Conservation (phyloP, 1,140 invertebrate genomes). For the Drosophila serrata region DNA sequence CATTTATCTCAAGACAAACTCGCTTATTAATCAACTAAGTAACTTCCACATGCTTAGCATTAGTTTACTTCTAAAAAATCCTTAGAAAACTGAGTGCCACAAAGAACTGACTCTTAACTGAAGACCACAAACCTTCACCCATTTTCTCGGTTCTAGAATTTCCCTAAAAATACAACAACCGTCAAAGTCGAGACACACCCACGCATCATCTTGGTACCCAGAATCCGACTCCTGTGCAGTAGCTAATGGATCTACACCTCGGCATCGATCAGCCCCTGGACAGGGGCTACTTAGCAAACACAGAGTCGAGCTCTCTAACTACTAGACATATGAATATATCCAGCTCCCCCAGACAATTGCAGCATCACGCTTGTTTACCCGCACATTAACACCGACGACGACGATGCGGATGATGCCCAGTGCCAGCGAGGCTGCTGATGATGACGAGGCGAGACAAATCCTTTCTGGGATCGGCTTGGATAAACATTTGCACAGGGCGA, state of each 20-base stretch:
- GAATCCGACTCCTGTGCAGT: conserved; percentile 43
- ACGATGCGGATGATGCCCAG: conserved; percentile 34
- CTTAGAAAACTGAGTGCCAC: no score
- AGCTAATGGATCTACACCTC: conserved; percentile 79
- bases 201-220: conserved; percentile 4
- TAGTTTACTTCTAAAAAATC: neutral
- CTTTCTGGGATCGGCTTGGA: conserved; percentile 66
- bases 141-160: conserved; percentile 13
- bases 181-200: conserved; percentile 40
- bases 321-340: no score
- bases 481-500: conserved; percentile 73
- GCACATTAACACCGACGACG: conserved; percentile 74
- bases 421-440: conserved; percentile 18
- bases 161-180: conserved; percentile 1
- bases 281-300: conserved; percentile 63
- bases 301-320: neutral
- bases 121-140: conserved; percentile 10
- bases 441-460: conserved; percentile 67
- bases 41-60: neutral
- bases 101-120: neutral
- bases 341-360: conserved; percentile 77
- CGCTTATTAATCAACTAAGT: neutral
- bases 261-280: conserved; percentile 19
- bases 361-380: conserved; percentile 80
- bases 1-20: neutral